Percentiles rank a stretch among this genome's conserved stretches.
These are phyloP conservation scores for Ceratina calcarata DNA, from an alignment of 1,140 invertebrate species.

Conservation along the genomic window DNA sequence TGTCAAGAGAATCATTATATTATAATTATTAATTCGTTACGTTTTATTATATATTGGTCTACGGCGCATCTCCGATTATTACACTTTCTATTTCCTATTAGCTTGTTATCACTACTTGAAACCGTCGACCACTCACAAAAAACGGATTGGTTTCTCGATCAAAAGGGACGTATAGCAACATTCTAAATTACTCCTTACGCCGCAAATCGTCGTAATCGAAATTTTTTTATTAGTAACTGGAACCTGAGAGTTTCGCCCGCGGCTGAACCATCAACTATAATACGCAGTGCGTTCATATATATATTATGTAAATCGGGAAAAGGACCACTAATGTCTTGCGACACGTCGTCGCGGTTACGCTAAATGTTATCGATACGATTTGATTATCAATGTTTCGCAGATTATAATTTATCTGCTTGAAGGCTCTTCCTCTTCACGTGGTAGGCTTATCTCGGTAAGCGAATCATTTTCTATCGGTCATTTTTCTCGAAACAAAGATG, in stretches of 20 bases:
- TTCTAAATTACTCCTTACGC: conserved; percentile 1
- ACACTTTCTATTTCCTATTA: conserved; percentile 7
- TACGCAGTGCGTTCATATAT: neutral
- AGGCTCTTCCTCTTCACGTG: conserved; percentile 43
- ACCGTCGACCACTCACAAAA: conserved; percentile 7
- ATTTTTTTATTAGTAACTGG: conserved; percentile 32
- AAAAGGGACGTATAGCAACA: conserved; percentile 30
- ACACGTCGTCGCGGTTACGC: conserved; percentile 15
- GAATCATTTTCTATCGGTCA: conserved; percentile 43
- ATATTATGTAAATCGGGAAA: conserved; percentile 28
- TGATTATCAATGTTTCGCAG: conserved; percentile 60
- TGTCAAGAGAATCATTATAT: too few relatives aligned
- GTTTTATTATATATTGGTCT: conserved; percentile 38
- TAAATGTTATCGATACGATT: conserved; percentile 47
- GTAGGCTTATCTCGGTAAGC: conserved; percentile 29
- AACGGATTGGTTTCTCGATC: conserved; percentile 26
- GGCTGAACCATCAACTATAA: conserved; percentile 15
- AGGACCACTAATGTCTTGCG: conserved; percentile 2
- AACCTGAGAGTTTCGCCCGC: conserved; percentile 40
- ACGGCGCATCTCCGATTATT: conserved; percentile 4
- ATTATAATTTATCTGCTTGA: conserved; percentile 53
- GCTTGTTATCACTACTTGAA: conserved; percentile 22
- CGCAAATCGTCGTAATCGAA: conserved; percentile 7
- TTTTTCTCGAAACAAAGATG: neutral
- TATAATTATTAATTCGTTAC: conserved; percentile 18